These are phyloP conservation scores for Dryococelus australis DNA, from an alignment of 2,888 invertebrate species.

Conservation along the genomic window DNA sequence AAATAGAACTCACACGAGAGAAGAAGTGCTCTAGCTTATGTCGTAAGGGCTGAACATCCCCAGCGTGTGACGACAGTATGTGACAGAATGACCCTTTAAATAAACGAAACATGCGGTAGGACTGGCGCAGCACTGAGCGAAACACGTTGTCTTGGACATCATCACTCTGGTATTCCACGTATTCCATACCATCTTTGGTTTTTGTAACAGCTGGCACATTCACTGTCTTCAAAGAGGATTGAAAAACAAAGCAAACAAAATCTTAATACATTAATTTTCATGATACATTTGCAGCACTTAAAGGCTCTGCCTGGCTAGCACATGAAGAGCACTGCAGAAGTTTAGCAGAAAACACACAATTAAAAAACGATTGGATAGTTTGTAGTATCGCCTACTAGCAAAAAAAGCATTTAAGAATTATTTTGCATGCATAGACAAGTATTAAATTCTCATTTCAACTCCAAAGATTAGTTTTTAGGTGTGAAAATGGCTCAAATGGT, in stretches of 20 bases:
- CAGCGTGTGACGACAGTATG: slow-evolving; percentile 63
- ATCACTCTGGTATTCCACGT: slow-evolving; percentile 79
- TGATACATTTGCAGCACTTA: neutral
- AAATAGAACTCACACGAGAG: slow-evolving; percentile 64
- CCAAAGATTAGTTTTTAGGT: too few species aligned
- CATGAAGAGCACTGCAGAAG: too few species aligned
- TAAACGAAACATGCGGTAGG: slow-evolving; percentile 86
- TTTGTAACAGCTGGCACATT: slow-evolving; percentile 75
- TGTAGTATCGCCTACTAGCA: too few species aligned
- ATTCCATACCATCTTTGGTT: slow-evolving; percentile 74
- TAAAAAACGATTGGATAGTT: too few species aligned
- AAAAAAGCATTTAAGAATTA: too few species aligned
- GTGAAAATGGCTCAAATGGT: too few species aligned
- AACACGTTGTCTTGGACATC: slow-evolving; percentile 82
- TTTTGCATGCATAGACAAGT: too few species aligned
- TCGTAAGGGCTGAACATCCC: slow-evolving; percentile 67
- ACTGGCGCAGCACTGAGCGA: slow-evolving; percentile 72
- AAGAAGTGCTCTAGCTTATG: slow-evolving; percentile 81
- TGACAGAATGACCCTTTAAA: slow-evolving; percentile 80
- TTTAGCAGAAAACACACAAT: too few species aligned
- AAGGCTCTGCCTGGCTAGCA: neutral
- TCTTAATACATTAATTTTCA: neutral
- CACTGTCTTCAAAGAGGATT: slow-evolving; percentile 67
- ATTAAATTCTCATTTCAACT: too few species aligned
- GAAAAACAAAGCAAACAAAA: neutral